Evolutionary conservation across 2,797 vertebrate genomes (phyloP), one percentile per base, ranked within the genome.

Genomic region (Galaxias olidus): DNA sequence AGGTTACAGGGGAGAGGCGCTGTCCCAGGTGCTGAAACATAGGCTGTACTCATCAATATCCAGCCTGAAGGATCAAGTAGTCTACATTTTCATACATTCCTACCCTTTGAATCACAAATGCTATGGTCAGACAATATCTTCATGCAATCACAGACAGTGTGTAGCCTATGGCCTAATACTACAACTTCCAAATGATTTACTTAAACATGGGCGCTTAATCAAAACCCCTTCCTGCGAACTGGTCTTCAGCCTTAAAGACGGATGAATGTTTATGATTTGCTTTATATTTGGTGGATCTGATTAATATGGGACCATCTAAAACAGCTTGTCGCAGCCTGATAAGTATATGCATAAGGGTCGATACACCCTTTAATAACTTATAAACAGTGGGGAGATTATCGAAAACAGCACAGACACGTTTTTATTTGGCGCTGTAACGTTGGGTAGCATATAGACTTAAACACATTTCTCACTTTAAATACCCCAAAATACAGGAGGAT

Each of bases 361-460:
- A 93, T 92, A 77, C 71, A 61, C 70, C 79, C 87, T 83, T 93
- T 87, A 93, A 92, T 93, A 92, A 93, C 92, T 92, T 88, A 93
- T 92, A 88, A 75, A 81, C 77, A 76, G 80, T 83, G 81, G 85
- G 81, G 80, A 85, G 82, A 86, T 81, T 84, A 75, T 85, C 85
- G 84, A 85, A 86, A 88, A 87, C 81, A 80, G 78, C 66, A 79
- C 84, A 87, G 86, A 88, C 88, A 87, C 79, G 88, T 87, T 89
- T 89, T 87, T 79, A 68, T 80, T 80, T 79, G 82, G 14, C 6
- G 80, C 79, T 83, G 82, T 87, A 86, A 82, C 79, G 84, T 72
- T 54, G 77, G 81, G 75, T 84, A 77, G 74, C 73, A 61, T 69
- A 66, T 76, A 80, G 74, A 80, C 79, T 6, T 30, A 30, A 30